These are phyloP conservation scores for Invenusta paracnida DNA, from an alignment of 2,888 invertebrate genomes.

Conservation along the genomic window DNA sequence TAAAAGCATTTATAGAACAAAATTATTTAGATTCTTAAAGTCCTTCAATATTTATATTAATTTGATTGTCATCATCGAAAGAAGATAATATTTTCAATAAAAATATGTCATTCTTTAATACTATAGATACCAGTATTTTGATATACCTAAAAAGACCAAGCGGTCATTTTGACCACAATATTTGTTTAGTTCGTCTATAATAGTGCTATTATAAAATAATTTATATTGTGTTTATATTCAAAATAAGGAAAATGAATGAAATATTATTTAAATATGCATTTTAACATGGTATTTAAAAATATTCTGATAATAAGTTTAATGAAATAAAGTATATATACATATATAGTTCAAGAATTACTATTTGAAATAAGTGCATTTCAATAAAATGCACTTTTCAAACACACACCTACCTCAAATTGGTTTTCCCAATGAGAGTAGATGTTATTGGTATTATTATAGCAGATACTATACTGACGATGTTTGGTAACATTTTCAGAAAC, in stretches of 20 bases:
- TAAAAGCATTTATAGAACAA: no score
- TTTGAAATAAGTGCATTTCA: background rate
- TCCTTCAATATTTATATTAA: no score
- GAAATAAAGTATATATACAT: no score
- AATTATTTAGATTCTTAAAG: no score
- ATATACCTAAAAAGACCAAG: background rate
- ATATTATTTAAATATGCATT: no score
- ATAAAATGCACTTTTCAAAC: background rate
- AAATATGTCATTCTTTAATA: no score
- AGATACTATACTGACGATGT: background rate
- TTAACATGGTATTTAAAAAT: no score
- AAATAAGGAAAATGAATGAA: no score
- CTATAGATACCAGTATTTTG: background rate
- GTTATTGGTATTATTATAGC: background rate
- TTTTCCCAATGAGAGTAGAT: background rate
- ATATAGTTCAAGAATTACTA: background rate
- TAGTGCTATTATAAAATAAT: background rate
- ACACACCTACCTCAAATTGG: background rate
- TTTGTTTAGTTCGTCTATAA: background rate
- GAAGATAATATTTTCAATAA: no score
- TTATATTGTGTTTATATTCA: background rate
- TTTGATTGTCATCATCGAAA: no score
- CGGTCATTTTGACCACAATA: background rate
- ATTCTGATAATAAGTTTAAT: background rate
- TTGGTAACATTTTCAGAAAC: background rate